Percentiles rank a stretch among this genome's conserved stretches.
Evolutionary conservation across 2,888 invertebrate genomes (phyloP).

Genomic region (Lepidocyrtinus sp.): DNA sequence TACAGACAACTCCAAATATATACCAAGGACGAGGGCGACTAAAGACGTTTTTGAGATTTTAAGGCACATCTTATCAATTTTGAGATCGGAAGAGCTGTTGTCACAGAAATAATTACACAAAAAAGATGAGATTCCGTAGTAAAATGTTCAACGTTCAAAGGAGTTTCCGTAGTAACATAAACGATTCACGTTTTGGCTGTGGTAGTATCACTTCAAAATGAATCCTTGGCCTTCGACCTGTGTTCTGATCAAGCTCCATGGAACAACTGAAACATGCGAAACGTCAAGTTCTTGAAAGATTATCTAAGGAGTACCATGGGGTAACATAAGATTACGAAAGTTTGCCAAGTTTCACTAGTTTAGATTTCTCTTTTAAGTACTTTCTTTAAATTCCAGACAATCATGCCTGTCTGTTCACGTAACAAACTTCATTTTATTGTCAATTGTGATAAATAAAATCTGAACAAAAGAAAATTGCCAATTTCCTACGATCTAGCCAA

Average conservation of each 20-base stretch:
- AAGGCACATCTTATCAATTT: slow-evolving; percentile 37
- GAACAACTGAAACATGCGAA: too few species aligned
- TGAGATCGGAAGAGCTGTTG: slow-evolving; percentile 48
- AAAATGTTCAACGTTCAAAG: background rate
- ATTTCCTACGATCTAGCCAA: background rate
- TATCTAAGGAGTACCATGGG: too few species aligned
- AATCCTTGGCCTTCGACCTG: background rate
- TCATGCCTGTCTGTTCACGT: too few species aligned
- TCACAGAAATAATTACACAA: too few species aligned
- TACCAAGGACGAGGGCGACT: slow-evolving; percentile 23
- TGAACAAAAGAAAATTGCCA: too few species aligned
- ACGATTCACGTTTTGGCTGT: background rate
- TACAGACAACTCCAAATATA: slow-evolving; percentile 34
- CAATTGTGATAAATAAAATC: too few species aligned
- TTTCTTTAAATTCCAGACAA: too few species aligned
- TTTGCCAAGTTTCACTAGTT: too few species aligned
- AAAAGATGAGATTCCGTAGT: background rate
- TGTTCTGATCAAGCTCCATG: background rate
- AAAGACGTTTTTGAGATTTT: slow-evolving; percentile 35
- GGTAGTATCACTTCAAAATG: background rate
- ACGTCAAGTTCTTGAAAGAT: too few species aligned
- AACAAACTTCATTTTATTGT: background rate
- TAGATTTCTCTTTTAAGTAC: too few species aligned
- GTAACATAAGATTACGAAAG: too few species aligned
- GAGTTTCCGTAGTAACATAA: background rate